Evolutionary conservation across 2,797 vertebrate genomes (phyloP).

Genomic region (Neopelma chrysocephalum): DNA sequence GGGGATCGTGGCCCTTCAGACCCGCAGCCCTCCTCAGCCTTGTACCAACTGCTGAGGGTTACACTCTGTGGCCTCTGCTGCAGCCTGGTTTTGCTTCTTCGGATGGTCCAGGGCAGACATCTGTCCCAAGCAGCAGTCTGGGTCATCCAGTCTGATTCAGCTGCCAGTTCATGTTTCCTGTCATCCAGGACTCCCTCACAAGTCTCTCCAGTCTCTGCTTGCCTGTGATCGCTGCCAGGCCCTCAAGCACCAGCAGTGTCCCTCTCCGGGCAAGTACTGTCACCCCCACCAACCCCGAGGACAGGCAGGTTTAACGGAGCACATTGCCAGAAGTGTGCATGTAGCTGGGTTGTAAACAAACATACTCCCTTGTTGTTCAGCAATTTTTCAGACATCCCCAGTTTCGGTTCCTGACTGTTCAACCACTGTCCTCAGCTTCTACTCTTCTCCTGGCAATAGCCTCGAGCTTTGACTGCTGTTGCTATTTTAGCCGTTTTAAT

Average conservation of each 20-base stretch:
- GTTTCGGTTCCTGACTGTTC: not conserved
- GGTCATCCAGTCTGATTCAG: not conserved
- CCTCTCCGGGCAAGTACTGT: not conserved
- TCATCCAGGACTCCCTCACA: not conserved
- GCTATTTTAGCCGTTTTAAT: constrained; percentile 53
- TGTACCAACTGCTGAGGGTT: not conserved
- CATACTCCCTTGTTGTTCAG: not conserved
- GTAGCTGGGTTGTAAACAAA: not conserved
- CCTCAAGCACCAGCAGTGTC: not conserved
- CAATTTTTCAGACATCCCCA: not conserved
- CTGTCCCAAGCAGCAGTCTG: not conserved
- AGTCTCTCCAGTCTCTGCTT: not conserved
- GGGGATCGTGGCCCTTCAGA: not conserved
- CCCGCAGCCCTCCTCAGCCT: fast-evolving
- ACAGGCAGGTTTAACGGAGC: not conserved
- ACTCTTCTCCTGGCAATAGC: not conserved
- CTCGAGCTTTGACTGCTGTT: constrained; percentile 31
- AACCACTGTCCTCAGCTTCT: constrained; percentile 4
- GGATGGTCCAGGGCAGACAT: not conserved
- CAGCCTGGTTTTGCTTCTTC: not conserved
- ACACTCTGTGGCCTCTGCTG: not conserved
- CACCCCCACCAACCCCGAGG: not conserved
- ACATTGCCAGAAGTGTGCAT: not conserved
- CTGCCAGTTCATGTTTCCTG: not conserved
- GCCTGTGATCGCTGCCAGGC: not conserved